Conservation (phyloP, 2,797 vertebrate genomes). For the Carcharodon carcharias region DNA sequence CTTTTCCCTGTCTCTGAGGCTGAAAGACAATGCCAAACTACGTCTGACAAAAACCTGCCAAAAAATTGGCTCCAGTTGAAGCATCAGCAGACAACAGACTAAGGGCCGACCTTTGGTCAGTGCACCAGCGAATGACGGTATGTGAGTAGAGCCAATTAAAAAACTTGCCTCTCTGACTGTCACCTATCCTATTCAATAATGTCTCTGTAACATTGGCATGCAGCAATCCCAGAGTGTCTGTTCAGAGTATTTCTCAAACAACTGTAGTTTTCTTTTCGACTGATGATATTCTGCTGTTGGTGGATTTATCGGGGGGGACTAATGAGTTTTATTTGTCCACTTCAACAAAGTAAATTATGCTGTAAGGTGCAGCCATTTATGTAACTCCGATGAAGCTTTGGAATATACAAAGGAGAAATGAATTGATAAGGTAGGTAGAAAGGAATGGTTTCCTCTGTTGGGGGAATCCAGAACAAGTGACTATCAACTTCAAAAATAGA, state of each 20-base stretch:
- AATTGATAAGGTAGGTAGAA: background rate
- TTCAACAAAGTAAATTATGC: background rate
- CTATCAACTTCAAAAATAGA: background rate
- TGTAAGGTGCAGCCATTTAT: background rate
- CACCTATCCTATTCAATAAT: background rate
- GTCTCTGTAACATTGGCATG: background rate
- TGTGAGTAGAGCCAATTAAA: background rate
- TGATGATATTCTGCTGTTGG: background rate
- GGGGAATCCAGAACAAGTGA: background rate
- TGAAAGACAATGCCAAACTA: too few species aligned
- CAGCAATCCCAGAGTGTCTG: background rate
- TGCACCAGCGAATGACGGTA: too few species aligned
- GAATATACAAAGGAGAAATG: background rate
- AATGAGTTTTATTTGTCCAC: background rate
- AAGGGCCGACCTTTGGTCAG: too few species aligned
- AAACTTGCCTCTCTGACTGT: background rate
- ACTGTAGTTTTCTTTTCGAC: background rate
- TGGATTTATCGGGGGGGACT: background rate
- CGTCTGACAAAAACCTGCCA: too few species aligned
- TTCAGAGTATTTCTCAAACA: background rate
- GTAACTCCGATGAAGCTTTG: background rate
- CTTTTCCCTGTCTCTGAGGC: too few species aligned
- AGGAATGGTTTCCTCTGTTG: background rate
- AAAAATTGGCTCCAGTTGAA: too few species aligned
- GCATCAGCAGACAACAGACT: too few species aligned